phyloP scores from a whole-genome alignment of 2,888 invertebrate genomes.

The Torymus tubicola region DNA sequence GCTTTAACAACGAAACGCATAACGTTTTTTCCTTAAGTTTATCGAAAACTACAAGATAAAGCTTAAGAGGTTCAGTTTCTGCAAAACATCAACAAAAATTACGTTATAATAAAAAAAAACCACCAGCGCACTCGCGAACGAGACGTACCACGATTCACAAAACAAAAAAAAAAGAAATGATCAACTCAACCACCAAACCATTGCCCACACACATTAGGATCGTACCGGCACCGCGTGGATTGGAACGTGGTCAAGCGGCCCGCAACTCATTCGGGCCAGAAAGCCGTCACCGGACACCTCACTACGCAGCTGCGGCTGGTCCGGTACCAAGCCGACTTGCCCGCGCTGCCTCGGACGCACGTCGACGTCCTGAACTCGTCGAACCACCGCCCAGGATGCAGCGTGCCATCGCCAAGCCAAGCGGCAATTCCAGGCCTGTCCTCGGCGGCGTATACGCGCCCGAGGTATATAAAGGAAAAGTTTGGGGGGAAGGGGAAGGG shows the following conservation, averaged over 20 bases:
- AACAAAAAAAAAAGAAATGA: no score
- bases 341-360: conserved; percentile 72
- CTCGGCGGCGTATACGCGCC: background rate
- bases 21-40: no score
- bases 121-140: no score
- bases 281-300: conserved; percentile 9
- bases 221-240: conserved; percentile 25
- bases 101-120: no score
- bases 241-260: conserved; percentile 45
- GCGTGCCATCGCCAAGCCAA: conserved; percentile 53
- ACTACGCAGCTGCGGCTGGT: background rate
- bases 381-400: conserved; percentile 68
- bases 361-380: conserved; percentile 69
- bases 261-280: conserved; percentile 50
- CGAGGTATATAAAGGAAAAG: conserved; percentile 7
- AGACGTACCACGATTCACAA: no score
- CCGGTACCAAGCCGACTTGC: conserved; percentile 63
- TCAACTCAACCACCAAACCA: no score
- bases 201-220: conserved; percentile 10
- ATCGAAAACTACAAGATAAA: no score
- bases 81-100: no score
- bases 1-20: no score
- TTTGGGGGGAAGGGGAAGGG: no score
- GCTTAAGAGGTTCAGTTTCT: no score
- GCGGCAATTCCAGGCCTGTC: background rate